Evolutionary conservation across 2,113 vertebrate genomes (phyloP), one percentile per base, ranked within the genome.

Genomic region (Podarcis muralis): DNA sequence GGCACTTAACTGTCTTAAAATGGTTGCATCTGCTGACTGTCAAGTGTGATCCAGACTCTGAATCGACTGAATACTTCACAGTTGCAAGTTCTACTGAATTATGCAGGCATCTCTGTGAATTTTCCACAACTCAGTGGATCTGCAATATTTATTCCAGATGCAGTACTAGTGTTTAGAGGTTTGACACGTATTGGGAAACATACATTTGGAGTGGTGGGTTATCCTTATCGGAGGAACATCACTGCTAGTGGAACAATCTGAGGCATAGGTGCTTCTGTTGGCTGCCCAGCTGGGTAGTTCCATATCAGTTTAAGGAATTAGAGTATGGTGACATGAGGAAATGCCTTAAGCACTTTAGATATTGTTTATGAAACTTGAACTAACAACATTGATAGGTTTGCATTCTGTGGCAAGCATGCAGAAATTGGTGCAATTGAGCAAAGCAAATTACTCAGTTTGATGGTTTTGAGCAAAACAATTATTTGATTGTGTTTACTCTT

Each of bases 321-420:
- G 93, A 92, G 93, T 95, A 93, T 88, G 77, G 90, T 94, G 88
- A 92, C 90, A 71, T 30, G 75, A 94, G 87, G 83, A 96, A 88
- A 92, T 96, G 96, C 95, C 95, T 96, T 97, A 97, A 95, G 96
- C 97, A 97, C 96, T 97, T 96, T 96, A 96, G 95, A 89, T 20
- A 75, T 69, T 40, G 90, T 91, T 89, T 91, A 91, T 92, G 16
- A 90, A 76, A 87, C 15, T 78, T 93, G 82, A 81, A 9, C 57
- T 94, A 85, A 81, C 83, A 79, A 23, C 90, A 66, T 53, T 92
- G 87, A 85, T 95, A 57, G 76, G 80, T 92, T 88, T 69, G 80
- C 91, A 88, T 53, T 91, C 91, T 92, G 78, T 83, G 77, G 16
- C 89, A 90, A 88, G 92, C 91, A 69, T 78, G 94, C 94, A 59